Evolutionary conservation across 2,113 vertebrate species (phyloP), one percentile per base, ranked within the genome.

Genomic region (Ginglymostoma cirratum): DNA sequence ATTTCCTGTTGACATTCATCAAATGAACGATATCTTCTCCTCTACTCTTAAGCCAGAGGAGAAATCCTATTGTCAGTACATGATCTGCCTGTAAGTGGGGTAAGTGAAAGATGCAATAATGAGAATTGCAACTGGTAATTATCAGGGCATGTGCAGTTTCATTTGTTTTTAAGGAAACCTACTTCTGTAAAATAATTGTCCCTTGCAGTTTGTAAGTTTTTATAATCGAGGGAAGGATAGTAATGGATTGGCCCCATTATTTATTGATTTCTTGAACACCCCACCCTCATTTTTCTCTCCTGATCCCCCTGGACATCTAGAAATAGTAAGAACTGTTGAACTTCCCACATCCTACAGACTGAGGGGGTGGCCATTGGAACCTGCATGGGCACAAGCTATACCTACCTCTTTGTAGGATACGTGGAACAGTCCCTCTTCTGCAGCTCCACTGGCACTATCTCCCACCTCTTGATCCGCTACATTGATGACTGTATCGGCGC

Each of bases 1-100:
- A 95, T 95, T 95, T 95, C 94, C 94, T 95, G 94, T 95, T 95
- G 67, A 72, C 42, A 52, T 72, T 72, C 89, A 66, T 92, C 55
- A 92, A 92, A 66, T 66, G n/a, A 38, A 66, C 89, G 17, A 66
- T 66, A 93, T 4, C 27, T 92, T 93, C 34, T n/a, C 87, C 87
- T 66, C 89, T n/a, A 92, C 34, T 92, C 89, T 34, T 66, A 66
- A 93, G 61, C n/a, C 89, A 23, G 61, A 67, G 61, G 89, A 93
- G 61, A 19, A 30, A 93, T 38, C n/a, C 61, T 93, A 24, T 66
- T 66, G 14, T 90, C 55, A 90, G 52, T 30, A 34, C 30, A 66
- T 66, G 61, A 66, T 93, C 89, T 93, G 61, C n/a, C 27, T 38
- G 34, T 66, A 65, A 92, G 55, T 38, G 17, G 19, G 89, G 89